Percentiles rank a stretch among this genome's conserved stretches.
Conservation (phyloP, 2,113 vertebrate species). For the Syngnathus scovelli region DNA sequence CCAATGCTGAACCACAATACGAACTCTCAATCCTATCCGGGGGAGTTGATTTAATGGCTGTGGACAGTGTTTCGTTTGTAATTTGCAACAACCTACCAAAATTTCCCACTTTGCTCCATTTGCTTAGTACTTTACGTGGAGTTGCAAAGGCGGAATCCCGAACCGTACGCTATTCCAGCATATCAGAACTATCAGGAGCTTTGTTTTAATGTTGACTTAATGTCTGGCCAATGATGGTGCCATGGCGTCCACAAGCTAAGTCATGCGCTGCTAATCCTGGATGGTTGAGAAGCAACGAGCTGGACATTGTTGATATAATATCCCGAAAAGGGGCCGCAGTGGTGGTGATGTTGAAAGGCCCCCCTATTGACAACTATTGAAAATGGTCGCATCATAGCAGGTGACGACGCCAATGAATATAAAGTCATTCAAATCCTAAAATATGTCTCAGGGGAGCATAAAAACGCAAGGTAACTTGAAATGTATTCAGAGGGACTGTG, state of each 20-base stretch:
- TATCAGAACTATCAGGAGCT: not conserved
- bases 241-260: not conserved
- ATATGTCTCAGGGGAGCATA: not conserved
- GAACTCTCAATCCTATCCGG: slow-evolving; percentile 22
- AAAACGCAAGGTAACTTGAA: not conserved
- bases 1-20: slow-evolving; percentile 28
- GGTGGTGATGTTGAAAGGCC: not conserved
- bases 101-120: not conserved
- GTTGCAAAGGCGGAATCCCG: not conserved
- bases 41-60: slow-evolving; percentile 28
- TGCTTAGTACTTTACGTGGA: not conserved
- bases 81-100: not conserved
- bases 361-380: not conserved
- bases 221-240: not conserved
- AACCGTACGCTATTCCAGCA: not conserved
- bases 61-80: slow-evolving; percentile 30
- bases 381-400: not conserved
- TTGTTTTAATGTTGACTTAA: not conserved
- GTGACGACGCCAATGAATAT: not conserved
- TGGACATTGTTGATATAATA: slow-evolving; percentile 34
- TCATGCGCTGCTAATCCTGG: slow-evolving; percentile 18
- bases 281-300: slow-evolving; percentile 32
- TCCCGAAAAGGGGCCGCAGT: slow-evolving; percentile 12
- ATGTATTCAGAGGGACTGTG: not conserved
- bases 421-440: not conserved